Evolutionary conservation across 35 echinoderm and acorn worm species (phyloP), one percentile per base, ranked within the genome.

Genomic region (Patiria miniata): DNA sequence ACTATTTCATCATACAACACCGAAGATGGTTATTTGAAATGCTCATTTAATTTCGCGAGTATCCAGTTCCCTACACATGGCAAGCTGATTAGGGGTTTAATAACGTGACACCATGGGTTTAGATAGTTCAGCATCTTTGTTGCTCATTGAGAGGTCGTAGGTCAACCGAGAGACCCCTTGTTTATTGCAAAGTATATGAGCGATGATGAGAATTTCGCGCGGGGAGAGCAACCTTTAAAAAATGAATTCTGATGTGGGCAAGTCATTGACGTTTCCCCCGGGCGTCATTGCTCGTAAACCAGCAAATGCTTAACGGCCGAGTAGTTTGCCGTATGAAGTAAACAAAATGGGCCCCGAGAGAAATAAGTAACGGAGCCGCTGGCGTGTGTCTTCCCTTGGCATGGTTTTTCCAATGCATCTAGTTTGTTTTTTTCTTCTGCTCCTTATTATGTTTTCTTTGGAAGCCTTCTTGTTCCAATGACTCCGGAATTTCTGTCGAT

Each of bases 321-420:
- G 29, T 8, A 73, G 34, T 34, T 73, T 34, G 26, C 34, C 65
- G 34, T 32, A 73, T 73, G 65, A 73, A 73, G 65, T 26, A 73
- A 73, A 34, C 65, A 73, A 73, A 60, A 73, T 34, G 26, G 34
- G 26, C 65, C 65, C 65, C 65, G 34, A 14, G 65, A 73, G 65
- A 73, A 73, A 73, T 73, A 73, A 73, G 19, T 73, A 26, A 23
- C 29, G 65, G 29, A 73, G 34, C 42, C 42, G 42, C 42, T 12
- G 4, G 42, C 4, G 12, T 12, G 4, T 10, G 29, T 22, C 26
- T 73, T 73, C 29, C 26, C 21, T 34, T 26, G 14, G 65, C 65
- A 22, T 6, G 21, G 65, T 30, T 73, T 73, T 73, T 73, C 26
- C 65, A 73, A 73, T 73, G n/a, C n/a, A n/a, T n/a, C n/a, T 73